A percentile compares a stretch with the other conserved stretches of the same genome.
phyloP scores from a whole-genome alignment of 2,888 invertebrate species.

The Allygus modestus region DNA sequence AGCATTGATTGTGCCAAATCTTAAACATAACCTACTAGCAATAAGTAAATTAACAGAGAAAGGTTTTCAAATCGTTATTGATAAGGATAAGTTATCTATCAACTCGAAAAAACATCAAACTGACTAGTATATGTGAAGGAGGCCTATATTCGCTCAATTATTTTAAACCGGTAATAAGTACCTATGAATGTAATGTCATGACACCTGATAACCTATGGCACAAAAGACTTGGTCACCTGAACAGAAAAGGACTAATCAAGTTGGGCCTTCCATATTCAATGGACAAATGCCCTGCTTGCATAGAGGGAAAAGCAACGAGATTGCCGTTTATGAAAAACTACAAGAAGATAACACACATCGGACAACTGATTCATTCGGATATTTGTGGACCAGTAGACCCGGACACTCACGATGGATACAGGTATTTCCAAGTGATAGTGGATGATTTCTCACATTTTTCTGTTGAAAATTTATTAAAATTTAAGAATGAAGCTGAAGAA shows the following conservation, averaged over 20 bases:
- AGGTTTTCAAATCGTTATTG: neutral
- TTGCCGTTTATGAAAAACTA: conserved; percentile 12
- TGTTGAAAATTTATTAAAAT: conserved; percentile 68
- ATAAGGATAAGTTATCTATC: neutral
- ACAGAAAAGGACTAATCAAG: neutral
- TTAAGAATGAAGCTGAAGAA: conserved; percentile 69
- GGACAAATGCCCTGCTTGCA: neutral
- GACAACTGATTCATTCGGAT: conserved; percentile 68
- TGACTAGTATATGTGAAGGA: neutral
- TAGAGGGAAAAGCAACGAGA: neutral
- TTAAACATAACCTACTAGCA: neutral
- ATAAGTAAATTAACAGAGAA: neutral
- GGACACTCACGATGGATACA: conserved; percentile 65
- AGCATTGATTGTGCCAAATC: conserved; percentile 12
- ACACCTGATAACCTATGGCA: neutral
- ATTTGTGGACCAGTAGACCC: conserved; percentile 69
- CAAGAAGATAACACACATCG: conserved; percentile 58
- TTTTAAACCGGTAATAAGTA: neutral
- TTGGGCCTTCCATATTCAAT: neutral
- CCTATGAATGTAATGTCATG: neutral
- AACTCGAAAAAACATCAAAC: neutral
- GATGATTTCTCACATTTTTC: conserved; percentile 71
- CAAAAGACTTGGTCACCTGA: conserved; percentile 1
- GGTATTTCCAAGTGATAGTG: conserved; percentile 69
- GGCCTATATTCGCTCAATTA: neutral